Conservation (phyloP, 2,113 vertebrate genomes). For the Phainopepla nitens region DNA sequence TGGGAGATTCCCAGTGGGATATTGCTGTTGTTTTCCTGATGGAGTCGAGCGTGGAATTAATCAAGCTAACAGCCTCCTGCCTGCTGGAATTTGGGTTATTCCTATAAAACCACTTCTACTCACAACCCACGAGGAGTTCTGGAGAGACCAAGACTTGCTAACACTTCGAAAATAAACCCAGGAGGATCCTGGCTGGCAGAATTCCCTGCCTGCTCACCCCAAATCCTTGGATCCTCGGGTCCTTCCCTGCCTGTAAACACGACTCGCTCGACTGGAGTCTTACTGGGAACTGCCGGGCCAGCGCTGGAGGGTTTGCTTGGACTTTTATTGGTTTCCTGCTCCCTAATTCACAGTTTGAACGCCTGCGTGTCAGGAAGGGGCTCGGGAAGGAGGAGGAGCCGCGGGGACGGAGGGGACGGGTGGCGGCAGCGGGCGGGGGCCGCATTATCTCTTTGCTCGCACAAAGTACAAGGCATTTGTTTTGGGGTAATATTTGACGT, state of each 20-base stretch:
- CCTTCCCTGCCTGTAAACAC: constrained; percentile 42
- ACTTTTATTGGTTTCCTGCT: constrained; percentile 50
- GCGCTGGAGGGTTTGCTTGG: constrained; percentile 21
- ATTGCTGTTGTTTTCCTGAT: not conserved
- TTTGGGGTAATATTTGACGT: constrained; percentile 98
- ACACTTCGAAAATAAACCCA: not conserved
- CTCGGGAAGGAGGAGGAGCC: not conserved
- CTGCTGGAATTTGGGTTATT: not conserved
- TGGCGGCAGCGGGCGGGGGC: not conserved
- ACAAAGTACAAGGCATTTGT: constrained; percentile 99
- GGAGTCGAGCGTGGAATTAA: not conserved
- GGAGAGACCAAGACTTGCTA: not conserved
- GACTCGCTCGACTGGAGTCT: not conserved
- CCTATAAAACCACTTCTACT: not conserved
- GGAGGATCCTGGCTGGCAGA: not conserved
- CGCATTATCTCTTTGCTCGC: constrained; percentile 94
- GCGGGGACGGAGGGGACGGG: not conserved
- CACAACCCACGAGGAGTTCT: not conserved
- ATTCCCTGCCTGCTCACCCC: not conserved
- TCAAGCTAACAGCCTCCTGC: not conserved
- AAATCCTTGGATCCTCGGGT: not conserved
- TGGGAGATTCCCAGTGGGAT: not conserved
- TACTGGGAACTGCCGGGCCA: not conserved
- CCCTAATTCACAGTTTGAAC: constrained; percentile 64
- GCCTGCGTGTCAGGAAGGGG: constrained; percentile 23